Base-by-base conservation (phyloP, 2,113 vertebrate species). In the Channa argus region DNA sequence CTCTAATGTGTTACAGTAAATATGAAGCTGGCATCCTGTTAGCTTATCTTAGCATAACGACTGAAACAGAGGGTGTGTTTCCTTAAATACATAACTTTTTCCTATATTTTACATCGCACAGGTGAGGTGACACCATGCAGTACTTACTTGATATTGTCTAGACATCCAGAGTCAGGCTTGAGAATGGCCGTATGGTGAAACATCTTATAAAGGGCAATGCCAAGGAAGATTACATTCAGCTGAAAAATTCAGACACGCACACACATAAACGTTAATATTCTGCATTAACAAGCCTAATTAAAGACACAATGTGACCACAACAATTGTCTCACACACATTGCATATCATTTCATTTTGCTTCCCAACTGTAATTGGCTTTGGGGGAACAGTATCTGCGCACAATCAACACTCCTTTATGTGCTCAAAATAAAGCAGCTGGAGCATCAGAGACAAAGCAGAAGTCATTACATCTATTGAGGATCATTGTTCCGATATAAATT, bases 111-210 rank as follows among this genome's bases (percentile, higher is more conserved):
- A 24, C 24, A 24, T 24, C 24, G 0, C 8, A 8, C 8, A 44
- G 55, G 15, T 41, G 55, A 51, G 56, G 45, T 24, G 61, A 11
- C 47, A 58, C 59, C 6, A 13, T 34, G 39, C 15, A 36, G 11
- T 13, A 87, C 98, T 98, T 96, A 99, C 98, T 99, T 99, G 95
- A 99, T 99, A 91, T 99, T 99, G 93, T 99, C 98, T 90, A 99
- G 95, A 93, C 98, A 99, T 85, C 98, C 97, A 8, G 97, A 98
- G 93, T 99, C 98, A 1, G 98, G 98, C 94, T 99, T 99, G 91
- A 99, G 94, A 91, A 99, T 99, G 80, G 98, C 97, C 50, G 98
- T 98, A 79, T 99, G 98, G 91, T 99, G 98, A 93, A 99, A 99
- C 98, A 99, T 99, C 95, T 99, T 99, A 93, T 99, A 99, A 43